These are phyloP conservation scores for Catostylus mosaicus DNA, from an alignment of 30 jellyfish, hydroid and myxozoan species.

Conservation along the genomic window DNA sequence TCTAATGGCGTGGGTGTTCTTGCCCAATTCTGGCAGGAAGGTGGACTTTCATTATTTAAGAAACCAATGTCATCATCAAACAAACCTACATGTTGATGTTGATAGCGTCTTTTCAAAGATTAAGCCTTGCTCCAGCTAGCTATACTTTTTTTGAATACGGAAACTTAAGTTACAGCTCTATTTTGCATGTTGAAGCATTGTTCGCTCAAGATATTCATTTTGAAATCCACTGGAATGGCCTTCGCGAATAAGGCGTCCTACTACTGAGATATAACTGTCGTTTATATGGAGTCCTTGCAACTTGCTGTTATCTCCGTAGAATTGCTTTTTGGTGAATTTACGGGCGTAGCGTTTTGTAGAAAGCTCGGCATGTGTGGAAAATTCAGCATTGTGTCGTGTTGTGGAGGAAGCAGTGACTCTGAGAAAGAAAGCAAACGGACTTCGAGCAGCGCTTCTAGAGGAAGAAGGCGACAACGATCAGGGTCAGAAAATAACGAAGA, in stretches of 20 bases:
- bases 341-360: slow-evolving; percentile 18
- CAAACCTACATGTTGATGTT: not conserved
- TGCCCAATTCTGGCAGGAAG: slow-evolving; percentile 15
- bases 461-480: slow-evolving; percentile 37
- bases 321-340: slow-evolving; percentile 37
- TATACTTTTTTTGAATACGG: no score
- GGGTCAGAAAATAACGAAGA: slow-evolving; percentile 35
- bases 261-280: slow-evolving; percentile 18
- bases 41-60: not conserved
- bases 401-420: slow-evolving; percentile 47
- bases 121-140: not conserved
- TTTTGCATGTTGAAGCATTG: no score
- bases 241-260: not conserved
- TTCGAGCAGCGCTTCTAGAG: slow-evolving; percentile 6
- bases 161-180: no score
- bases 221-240: not conserved
- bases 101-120: not conserved
- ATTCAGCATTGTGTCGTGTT: slow-evolving; percentile 56
- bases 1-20: slow-evolving; percentile 70
- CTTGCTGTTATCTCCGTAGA: slow-evolving; percentile 18
- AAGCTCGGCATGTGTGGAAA: slow-evolving; percentile 68
- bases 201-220: no score
- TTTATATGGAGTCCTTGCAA: slow-evolving; percentile 54
- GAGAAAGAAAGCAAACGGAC: slow-evolving; percentile 20
- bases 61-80: not conserved